phyloP scores from a whole-genome alignment of 2,797 vertebrate genomes.

The Lindbergichthys nudifrons region DNA sequence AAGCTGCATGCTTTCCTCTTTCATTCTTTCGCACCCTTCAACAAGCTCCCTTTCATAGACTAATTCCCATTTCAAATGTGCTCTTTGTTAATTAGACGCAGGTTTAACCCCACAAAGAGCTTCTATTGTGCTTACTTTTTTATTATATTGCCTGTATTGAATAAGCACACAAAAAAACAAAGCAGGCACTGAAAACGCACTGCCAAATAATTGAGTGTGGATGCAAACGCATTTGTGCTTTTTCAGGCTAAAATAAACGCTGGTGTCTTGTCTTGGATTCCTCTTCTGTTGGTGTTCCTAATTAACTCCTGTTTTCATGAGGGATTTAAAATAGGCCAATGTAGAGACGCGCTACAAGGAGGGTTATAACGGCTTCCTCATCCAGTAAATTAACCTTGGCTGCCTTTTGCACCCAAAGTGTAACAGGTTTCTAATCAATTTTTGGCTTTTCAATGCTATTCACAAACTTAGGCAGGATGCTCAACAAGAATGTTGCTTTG shows the following conservation, averaged over 20 bases:
- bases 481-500: slow-evolving; percentile 47
- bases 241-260: slow-evolving; percentile 65
- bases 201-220: slow-evolving; percentile 65
- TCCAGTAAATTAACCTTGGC: slow-evolving; percentile 81
- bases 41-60: slow-evolving; percentile 73
- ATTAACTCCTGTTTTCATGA: slow-evolving; percentile 79
- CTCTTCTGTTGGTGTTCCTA: slow-evolving; percentile 71
- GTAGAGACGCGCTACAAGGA: slow-evolving; percentile 68
- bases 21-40: slow-evolving; percentile 73
- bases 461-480: slow-evolving; percentile 47
- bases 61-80: slow-evolving; percentile 77
- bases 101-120: slow-evolving; percentile 74
- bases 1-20: slow-evolving; percentile 62
- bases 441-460: slow-evolving; percentile 43
- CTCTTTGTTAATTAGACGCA: slow-evolving; percentile 76
- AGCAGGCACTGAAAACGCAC: slow-evolving; percentile 52
- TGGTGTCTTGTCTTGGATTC: slow-evolving; percentile 58
- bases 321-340: slow-evolving; percentile 77
- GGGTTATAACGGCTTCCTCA: slow-evolving; percentile 69
- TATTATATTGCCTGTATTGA: slow-evolving; percentile 66
- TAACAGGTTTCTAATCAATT: slow-evolving; percentile 72
- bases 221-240: slow-evolving; percentile 59
- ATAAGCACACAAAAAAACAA: slow-evolving; percentile 49
- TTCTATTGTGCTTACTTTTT: slow-evolving; percentile 76
- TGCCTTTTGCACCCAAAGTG: slow-evolving; percentile 71